Evolutionary conservation across 2,113 vertebrate species (phyloP), one percentile per base, ranked within the genome.

Genomic region (Sinocyclocheilus grahami): DNA sequence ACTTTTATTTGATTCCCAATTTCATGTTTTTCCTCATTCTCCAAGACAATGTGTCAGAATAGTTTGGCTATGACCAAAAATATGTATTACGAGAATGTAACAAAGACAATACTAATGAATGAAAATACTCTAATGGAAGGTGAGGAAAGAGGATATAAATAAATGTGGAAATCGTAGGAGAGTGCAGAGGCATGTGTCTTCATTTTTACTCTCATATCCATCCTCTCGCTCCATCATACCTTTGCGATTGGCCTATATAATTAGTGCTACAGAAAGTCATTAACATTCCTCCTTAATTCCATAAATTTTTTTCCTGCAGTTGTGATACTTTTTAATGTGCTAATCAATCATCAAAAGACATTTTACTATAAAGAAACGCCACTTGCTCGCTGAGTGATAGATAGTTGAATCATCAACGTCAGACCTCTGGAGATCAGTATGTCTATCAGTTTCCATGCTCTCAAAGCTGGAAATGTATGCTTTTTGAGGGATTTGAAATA

Each of bases 271-370:
- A 74, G 51, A 74, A 84, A 84, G 82, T 84, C 82, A 84, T 84
- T 84, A 84, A 74, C 82, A 60, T 51, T 74, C 65, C 82, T 53
- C 51, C 82, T 69, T 51, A 74, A 58, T 74, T 84, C 82, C 67
- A 84, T 84, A 75, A 84, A 75, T 58, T 84, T 72, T 33, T 72
- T 60, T 84, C 82, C 82, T 74, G 51, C 30, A 84, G 46, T 82
- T 82, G 63, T 74, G 69, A 84, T 84, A 84, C 63, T 75, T 84
- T 84, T 84, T 75, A 84, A 84, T 84, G 82, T 84, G 69, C 46
- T 74, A 60, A 84, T 84, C 82, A 84, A 84, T 84, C 82, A 84
- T 75, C 51, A 84, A 84, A 74, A 74, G 67, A 60, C 82, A 24
- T 74, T 58, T 83, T 75, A 72, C 53, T 24, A 58, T 58, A 74